These are phyloP conservation scores for Decapterus maruadsi DNA, from an alignment of 2,797 vertebrate species.

Conservation along the genomic window DNA sequence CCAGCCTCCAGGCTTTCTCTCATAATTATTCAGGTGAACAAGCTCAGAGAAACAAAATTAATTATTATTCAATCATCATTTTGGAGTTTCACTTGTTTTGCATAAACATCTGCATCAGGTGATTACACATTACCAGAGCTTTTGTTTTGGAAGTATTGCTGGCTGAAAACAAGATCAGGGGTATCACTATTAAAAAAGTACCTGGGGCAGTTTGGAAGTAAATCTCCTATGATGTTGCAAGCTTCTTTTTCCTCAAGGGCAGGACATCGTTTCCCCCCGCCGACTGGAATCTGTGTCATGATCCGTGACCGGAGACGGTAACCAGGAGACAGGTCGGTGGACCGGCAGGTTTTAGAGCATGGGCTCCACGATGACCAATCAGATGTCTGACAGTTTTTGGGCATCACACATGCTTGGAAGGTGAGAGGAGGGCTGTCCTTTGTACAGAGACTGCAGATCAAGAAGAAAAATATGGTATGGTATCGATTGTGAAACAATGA, in stretches of 20 bases:
- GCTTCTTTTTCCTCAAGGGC: conserved; percentile 92
- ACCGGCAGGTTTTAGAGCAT: conserved; percentile 91
- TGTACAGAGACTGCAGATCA: conserved; percentile 87
- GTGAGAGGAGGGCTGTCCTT: conserved; percentile 87
- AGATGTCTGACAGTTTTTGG: conserved; percentile 90
- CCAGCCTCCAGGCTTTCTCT: conserved; percentile 23
- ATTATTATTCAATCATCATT: conserved; percentile 27
- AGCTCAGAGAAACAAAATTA: conserved; percentile 41
- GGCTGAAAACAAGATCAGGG: conserved; percentile 9
- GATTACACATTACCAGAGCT: neutral
- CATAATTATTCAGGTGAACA: conserved; percentile 48
- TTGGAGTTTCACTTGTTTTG: conserved; percentile 23
- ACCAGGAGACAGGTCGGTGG: conserved; percentile 85
- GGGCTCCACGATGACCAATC: conserved; percentile 93
- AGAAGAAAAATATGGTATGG: conserved; percentile 18
- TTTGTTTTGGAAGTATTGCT: conserved; percentile 1
- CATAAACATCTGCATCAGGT: conserved; percentile 11
- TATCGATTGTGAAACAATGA: conserved; percentile 10
- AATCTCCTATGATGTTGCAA: conserved; percentile 87
- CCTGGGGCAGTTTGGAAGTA: conserved; percentile 93
- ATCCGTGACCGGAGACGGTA: conserved; percentile 89
- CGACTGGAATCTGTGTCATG: conserved; percentile 84
- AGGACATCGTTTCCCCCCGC: conserved; percentile 86
- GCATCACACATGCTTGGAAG: conserved; percentile 90
- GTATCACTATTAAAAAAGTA: conserved; percentile 54